Base-by-base conservation (phyloP, 35 echinoderm and acorn worm genomes). In the Apostichopus californicus region DNA sequence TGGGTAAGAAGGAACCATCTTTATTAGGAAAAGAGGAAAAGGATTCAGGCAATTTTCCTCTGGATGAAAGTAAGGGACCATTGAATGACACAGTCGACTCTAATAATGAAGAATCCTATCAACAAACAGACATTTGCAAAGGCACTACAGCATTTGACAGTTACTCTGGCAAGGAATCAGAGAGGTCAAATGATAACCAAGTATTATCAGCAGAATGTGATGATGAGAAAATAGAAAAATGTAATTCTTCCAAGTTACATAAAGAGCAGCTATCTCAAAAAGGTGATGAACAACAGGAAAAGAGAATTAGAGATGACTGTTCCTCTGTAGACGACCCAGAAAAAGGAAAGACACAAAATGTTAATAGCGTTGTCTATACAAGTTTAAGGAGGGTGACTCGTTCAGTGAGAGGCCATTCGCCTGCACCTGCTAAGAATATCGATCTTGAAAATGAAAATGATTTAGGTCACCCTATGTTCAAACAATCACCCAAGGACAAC, bases 321-420 rank as follows among this genome's bases (percentile, higher is more conserved):
- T 61, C 58, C 58, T 61, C 58, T 61, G 58, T 61, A 61, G 58
- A 61, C 58, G 8, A 9, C 8, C 58, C 8, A 61, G 58, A 61
- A 61, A 61, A 12, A 9, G 6, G 14, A 75, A 75, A 7, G 71
- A 23, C 8, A n/a, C 17, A 23, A 52, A 58, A 46, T 46, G 34
- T 3, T n/a, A 21, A 11, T 58, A 25, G 54, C 57, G 23, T 85
- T 56, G 23, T 85, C 3, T 85, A 85, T 58, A 85, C 81, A 56
- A 58, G 54, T 59, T 85, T 85, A 85, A 56, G 81, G 56, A 85
- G 81, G 56, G 52, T 85, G 17, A 85, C 81, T 55, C 28, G 81
- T 58, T 85, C 81, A 58, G 81, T 58, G 55, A 85, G 23, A 60
- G 22, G 58, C 55, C 20, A 55, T 2, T 75, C 20, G 14, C n/a